These are phyloP conservation scores for Fratercula arctica DNA, from an alignment of 2,797 vertebrate genomes.

Conservation along the genomic window DNA sequence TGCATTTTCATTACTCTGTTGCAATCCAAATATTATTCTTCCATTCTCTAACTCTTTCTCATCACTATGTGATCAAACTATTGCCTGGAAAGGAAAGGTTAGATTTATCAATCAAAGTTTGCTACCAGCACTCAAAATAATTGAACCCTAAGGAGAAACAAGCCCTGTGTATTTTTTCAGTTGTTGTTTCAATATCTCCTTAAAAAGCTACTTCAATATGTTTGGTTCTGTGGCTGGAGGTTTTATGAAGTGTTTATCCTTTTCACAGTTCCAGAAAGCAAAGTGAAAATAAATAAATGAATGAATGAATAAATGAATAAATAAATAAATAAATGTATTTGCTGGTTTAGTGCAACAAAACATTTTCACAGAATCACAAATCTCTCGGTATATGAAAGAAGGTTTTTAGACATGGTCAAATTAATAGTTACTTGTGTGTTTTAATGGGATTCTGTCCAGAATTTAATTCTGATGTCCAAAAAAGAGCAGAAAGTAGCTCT, in stretches of 20 bases:
- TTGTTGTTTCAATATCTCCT: conserved; percentile 67
- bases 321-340: neutral
- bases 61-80: conserved; percentile 70
- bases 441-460: neutral
- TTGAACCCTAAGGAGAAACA: conserved; percentile 74
- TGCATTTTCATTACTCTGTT: conserved; percentile 74
- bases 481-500: neutral
- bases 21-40: conserved; percentile 76
- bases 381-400: neutral
- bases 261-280: conserved; percentile 28
- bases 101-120: conserved; percentile 77
- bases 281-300: neutral
- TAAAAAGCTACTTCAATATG: conserved; percentile 74
- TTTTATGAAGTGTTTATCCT: conserved; percentile 60
- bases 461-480: neutral
- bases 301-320: too few species aligned
- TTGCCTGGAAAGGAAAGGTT: conserved; percentile 69
- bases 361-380: neutral
- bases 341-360: neutral
- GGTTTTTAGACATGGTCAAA: neutral
- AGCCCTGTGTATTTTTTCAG: conserved; percentile 29
- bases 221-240: conserved; percentile 49
- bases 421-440: neutral
- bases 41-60: conserved; percentile 71
- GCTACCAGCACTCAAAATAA: conserved; percentile 72